phyloP scores from a whole-genome alignment of 2,888 invertebrate genomes.

The Zhengitettix transpicula region DNA sequence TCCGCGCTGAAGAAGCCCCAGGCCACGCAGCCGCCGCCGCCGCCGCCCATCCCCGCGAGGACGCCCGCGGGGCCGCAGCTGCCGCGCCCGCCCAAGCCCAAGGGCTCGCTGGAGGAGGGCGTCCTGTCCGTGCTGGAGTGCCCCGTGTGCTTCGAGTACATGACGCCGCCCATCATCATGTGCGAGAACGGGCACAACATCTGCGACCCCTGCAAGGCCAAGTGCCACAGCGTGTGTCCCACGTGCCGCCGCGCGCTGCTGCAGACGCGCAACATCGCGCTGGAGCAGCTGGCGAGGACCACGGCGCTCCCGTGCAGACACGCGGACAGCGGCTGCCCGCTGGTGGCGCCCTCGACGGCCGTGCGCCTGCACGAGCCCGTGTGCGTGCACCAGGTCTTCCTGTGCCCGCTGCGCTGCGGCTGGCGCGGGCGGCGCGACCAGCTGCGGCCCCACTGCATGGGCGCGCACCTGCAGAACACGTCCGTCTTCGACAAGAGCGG shows the following conservation, averaged over 20 bases:
- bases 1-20: too few relatives aligned
- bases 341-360: neutral
- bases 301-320: neutral
- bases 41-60: too few relatives aligned
- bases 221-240: conserved; percentile 34
- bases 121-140: conserved; percentile 36
- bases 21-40: too few relatives aligned
- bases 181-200: conserved; percentile 45
- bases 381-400: neutral
- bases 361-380: neutral
- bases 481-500: neutral
- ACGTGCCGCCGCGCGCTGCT: conserved; percentile 33
- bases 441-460: neutral
- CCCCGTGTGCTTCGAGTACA: conserved; percentile 44
- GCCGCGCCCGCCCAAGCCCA: neutral
- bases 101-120: conserved; percentile 10
- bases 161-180: conserved; percentile 41
- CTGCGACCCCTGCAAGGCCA: conserved; percentile 36
- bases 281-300: conserved; percentile 22
- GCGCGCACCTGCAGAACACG: neutral
- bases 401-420: neutral
- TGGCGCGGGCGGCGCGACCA: neutral
- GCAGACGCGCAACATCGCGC: conserved; percentile 33
- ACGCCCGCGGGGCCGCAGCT: too few relatives aligned
- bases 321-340: neutral